These are phyloP conservation scores for Ceraclea dissimilis DNA, from an alignment of 2,888 invertebrate species.

Conservation along the genomic window DNA sequence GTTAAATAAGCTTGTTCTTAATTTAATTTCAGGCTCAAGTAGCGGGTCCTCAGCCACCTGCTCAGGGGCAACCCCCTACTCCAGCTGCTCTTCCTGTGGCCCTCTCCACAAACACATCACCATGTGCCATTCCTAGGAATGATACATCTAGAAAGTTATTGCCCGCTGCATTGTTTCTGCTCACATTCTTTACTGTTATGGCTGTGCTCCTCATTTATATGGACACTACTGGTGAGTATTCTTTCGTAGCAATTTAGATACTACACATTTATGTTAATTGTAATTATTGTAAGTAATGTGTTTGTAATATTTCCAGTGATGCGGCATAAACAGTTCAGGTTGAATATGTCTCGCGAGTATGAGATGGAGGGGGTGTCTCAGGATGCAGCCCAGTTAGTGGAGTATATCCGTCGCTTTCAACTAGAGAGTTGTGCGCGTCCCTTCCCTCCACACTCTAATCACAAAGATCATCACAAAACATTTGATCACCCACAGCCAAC, in stretches of 20 bases:
- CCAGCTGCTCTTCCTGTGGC: not conserved
- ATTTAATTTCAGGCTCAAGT: not conserved
- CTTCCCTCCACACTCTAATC: slow-evolving; percentile 22
- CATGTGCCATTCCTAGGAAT: slow-evolving; percentile 1
- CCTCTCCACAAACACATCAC: not conserved
- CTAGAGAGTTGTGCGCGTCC: slow-evolving; percentile 34
- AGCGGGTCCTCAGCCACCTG: not conserved
- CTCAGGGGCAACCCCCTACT: not conserved
- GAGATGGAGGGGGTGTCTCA: slow-evolving; percentile 66
- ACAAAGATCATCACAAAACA: slow-evolving; percentile 29
- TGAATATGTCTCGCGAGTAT: slow-evolving; percentile 73
- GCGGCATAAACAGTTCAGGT: slow-evolving; percentile 68
- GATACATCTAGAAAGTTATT: slow-evolving; percentile 47
- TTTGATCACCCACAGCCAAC: slow-evolving; percentile 31
- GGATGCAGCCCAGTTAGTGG: slow-evolving; percentile 66
- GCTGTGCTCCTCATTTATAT: slow-evolving; percentile 70
- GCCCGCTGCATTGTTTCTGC: slow-evolving; percentile 64
- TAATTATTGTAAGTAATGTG: not conserved
- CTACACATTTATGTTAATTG: not conserved
- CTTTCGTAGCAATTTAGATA: not conserved
- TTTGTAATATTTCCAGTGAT: slow-evolving; percentile 42
- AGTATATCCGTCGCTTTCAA: slow-evolving; percentile 67
- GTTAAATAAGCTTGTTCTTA: too few relatives aligned
- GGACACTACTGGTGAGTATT: slow-evolving; percentile 64
- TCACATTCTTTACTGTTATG: slow-evolving; percentile 75